Evolutionary conservation across 2,113 vertebrate genomes (phyloP).

Genomic region (Xiphias gladius): DNA sequence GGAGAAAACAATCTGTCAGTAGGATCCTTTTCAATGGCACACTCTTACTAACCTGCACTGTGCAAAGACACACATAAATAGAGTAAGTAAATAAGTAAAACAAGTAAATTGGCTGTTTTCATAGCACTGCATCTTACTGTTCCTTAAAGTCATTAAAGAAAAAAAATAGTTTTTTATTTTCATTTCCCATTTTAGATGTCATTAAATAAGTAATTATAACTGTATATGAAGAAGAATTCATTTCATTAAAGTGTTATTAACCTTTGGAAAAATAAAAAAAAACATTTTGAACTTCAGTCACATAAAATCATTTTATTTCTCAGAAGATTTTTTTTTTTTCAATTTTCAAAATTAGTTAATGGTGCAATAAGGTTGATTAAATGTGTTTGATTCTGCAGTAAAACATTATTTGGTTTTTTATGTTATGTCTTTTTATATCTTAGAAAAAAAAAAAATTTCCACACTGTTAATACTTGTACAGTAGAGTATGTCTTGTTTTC

Average conservation of each 20-base stretch:
- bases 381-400: background rate
- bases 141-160: background rate
- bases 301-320: background rate
- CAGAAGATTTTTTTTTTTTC: background rate
- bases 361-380: background rate
- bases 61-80: too few species aligned
- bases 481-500: background rate
- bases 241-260: slow-evolving; percentile 25
- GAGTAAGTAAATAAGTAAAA: too few species aligned
- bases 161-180: background rate
- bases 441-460: background rate
- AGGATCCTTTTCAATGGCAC: too few species aligned
- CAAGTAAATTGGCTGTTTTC: too few species aligned
- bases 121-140: background rate
- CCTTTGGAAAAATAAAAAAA: background rate
- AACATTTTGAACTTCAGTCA: background rate
- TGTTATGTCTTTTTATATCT: background rate
- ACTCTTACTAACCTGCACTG: too few species aligned
- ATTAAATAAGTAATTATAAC: slow-evolving; percentile 5
- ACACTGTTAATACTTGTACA: background rate
- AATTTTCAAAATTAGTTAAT: background rate
- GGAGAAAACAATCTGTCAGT: too few species aligned
- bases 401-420: background rate
- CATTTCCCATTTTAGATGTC: slow-evolving; percentile 1
- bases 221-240: background rate